Conservation (phyloP, 2,888 invertebrate genomes). For the Stenoptilia bipunctidactyla region DNA sequence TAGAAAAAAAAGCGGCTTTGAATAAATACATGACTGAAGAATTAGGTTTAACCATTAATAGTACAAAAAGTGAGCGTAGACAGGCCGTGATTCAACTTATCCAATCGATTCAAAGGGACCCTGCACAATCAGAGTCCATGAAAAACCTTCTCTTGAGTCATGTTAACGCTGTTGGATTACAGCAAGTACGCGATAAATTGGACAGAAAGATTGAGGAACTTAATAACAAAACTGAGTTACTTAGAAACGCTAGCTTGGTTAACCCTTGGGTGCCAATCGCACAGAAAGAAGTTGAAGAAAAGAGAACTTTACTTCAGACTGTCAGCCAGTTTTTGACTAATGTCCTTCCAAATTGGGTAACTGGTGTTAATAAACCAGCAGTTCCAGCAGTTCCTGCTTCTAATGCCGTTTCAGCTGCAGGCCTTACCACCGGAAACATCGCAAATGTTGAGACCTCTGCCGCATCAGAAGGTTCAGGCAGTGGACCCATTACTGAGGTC, state of each 20-base stretch:
- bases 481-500: not conserved
- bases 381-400: not conserved
- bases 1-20: constrained; percentile 39
- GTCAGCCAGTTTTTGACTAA: constrained; percentile 37
- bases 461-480: not conserved
- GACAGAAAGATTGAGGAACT: constrained; percentile 43
- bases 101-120: constrained; percentile 32
- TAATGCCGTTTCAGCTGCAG: not conserved
- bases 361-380: constrained; percentile 15
- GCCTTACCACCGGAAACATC: not conserved
- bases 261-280: constrained; percentile 29
- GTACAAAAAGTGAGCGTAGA: constrained; percentile 44
- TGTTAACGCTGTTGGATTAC: constrained; percentile 36
- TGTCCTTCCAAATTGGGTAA: constrained; percentile 41
- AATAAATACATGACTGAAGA: constrained; percentile 42
- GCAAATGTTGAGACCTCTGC: not conserved
- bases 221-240: constrained; percentile 38
- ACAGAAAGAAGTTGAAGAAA: constrained; percentile 35
- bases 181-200: constrained; percentile 33
- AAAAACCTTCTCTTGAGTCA: constrained; percentile 35
- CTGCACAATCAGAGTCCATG: constrained; percentile 27
- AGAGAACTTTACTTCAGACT: constrained; percentile 37
- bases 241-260: constrained; percentile 35
- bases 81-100: constrained; percentile 43
- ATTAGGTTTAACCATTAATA: constrained; percentile 38